phyloP scores from a whole-genome alignment of 2,113 vertebrate species.

The Atrichornis clamosus region DNA sequence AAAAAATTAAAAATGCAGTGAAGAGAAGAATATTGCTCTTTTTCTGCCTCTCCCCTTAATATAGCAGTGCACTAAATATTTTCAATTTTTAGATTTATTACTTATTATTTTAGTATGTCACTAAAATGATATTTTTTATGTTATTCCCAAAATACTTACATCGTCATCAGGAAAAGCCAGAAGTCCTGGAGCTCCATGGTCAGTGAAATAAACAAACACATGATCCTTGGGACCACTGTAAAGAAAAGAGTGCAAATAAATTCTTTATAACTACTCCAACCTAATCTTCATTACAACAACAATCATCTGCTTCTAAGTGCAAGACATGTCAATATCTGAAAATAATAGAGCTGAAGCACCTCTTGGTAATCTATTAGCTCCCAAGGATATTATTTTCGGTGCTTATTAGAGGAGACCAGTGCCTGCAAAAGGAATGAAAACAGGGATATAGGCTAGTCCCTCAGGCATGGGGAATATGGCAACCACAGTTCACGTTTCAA shows the following conservation, averaged over 20 bases:
- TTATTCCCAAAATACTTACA: conserved; percentile 70
- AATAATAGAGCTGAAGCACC: neutral
- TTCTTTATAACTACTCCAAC: neutral
- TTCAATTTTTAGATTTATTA: neutral
- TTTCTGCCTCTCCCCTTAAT: neutral
- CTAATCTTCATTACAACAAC: neutral
- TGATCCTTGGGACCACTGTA: conserved; percentile 90
- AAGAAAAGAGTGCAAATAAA: conserved; percentile 7
- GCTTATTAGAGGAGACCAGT: neutral
- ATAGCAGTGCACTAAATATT: neutral
- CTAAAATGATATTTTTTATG: neutral
- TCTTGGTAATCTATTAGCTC: neutral
- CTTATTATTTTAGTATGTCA: neutral
- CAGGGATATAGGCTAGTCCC: neutral
- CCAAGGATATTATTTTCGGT: neutral
- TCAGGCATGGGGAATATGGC: neutral
- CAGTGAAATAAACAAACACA: conserved; percentile 94
- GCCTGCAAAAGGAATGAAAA: neutral
- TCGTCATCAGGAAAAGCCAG: conserved; percentile 89
- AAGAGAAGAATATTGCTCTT: neutral
- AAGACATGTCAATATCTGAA: neutral
- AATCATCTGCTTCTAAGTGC: neutral
- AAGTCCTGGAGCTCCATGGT: conserved; percentile 90
- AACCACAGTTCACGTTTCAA: neutral
- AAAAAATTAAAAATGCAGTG: neutral